Evolutionary conservation across 2,797 vertebrate genomes (phyloP).

Genomic region (Halcyon badia): DNA sequence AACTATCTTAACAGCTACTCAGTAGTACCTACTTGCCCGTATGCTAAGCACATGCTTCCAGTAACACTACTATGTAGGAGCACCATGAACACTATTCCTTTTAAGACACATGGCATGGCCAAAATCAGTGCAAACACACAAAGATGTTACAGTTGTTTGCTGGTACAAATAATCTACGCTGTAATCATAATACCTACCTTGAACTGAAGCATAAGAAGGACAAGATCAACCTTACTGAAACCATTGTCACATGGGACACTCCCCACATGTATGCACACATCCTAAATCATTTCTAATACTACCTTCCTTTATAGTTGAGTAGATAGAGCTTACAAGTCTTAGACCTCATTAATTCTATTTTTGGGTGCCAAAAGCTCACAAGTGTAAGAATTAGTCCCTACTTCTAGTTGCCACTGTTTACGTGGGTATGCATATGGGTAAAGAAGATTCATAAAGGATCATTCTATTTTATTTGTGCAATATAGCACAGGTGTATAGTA

Average conservation of each 20-base stretch:
- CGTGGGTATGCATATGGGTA: background rate
- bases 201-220: background rate
- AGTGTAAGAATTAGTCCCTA: background rate
- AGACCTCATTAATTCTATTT: slow-evolving; percentile 12
- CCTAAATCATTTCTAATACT: background rate
- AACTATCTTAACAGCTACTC: background rate
- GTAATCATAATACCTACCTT: rapidly evolving
- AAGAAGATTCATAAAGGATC: background rate
- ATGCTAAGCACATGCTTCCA: background rate
- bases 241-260: background rate
- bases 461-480: background rate
- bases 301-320: background rate
- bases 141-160: background rate
- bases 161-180: background rate
- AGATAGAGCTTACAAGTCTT: background rate
- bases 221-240: background rate
- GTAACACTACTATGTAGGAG: background rate
- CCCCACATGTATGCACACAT: background rate
- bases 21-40: background rate
- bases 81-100: background rate
- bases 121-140: background rate
- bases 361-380: background rate
- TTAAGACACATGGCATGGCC: background rate
- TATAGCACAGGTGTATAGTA: background rate
- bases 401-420: background rate